These are phyloP conservation scores for Pterostichus madidus DNA, from an alignment of 2,888 invertebrate genomes.

Conservation along the genomic window DNA sequence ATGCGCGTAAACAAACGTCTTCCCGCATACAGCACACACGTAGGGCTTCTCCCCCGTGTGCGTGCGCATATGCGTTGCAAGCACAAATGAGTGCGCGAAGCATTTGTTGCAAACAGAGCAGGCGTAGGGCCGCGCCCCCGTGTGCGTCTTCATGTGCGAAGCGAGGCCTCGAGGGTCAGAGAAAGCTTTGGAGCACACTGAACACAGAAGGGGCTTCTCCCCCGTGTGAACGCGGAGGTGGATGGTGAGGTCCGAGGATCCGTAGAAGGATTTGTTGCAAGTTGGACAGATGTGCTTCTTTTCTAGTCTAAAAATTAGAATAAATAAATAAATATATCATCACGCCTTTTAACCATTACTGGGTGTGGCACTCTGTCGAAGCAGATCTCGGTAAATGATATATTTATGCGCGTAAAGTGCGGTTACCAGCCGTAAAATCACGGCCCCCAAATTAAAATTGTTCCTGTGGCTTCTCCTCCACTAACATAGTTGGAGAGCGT, in stretches of 20 bases:
- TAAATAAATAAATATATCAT: too few relatives aligned
- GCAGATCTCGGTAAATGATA: too few relatives aligned
- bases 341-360: too few relatives aligned
- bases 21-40: slow-evolving; percentile 73
- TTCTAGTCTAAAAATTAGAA: slow-evolving; percentile 50
- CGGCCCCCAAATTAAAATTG: too few relatives aligned
- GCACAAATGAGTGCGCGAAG: slow-evolving; percentile 71
- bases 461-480: too few relatives aligned
- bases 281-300: slow-evolving; percentile 60
- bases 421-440: too few relatives aligned
- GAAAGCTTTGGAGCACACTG: slow-evolving; percentile 53
- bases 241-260: slow-evolving; percentile 69
- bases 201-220: slow-evolving; percentile 59
- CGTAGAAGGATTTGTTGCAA: slow-evolving; percentile 73
- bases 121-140: slow-evolving; percentile 68
- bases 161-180: slow-evolving; percentile 29
- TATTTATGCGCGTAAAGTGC: too few relatives aligned
- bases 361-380: too few relatives aligned
- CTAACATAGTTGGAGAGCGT: too few relatives aligned
- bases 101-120: slow-evolving; percentile 72
- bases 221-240: slow-evolving; percentile 65
- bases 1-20: slow-evolving; percentile 72
- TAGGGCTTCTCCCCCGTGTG: slow-evolving; percentile 73
- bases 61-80: slow-evolving; percentile 71
- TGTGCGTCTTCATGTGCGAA: slow-evolving; percentile 22